Evolutionary conservation across 2,888 invertebrate genomes (phyloP).

Genomic region (Himalopsyche japonica): DNA sequence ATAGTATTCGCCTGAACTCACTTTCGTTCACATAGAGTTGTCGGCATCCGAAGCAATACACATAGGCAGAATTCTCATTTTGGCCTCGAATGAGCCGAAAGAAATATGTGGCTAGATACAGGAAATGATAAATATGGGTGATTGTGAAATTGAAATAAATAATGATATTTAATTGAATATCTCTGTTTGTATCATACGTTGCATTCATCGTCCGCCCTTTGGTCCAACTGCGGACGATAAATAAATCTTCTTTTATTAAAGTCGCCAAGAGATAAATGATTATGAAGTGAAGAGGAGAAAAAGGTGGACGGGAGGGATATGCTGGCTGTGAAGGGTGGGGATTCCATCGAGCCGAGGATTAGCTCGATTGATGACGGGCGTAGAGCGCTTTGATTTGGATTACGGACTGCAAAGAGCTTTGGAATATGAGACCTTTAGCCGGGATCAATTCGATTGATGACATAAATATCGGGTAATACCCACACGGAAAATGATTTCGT

Average conservation of each 20-base stretch:
- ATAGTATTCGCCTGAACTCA: too few species aligned
- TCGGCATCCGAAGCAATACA: too few species aligned
- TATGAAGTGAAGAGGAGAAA: constrained; percentile 49
- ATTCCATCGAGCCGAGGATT: not conserved
- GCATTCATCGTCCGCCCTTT: constrained; percentile 30
- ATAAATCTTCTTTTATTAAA: constrained; percentile 63
- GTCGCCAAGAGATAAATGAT: constrained; percentile 57
- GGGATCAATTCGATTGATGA: not conserved
- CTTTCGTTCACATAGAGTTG: too few species aligned
- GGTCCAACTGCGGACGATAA: constrained; percentile 52
- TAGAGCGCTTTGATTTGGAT: not conserved
- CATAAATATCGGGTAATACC: too few species aligned
- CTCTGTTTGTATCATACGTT: not conserved
- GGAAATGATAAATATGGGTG: too few species aligned
- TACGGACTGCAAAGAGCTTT: not conserved
- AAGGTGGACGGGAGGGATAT: constrained; percentile 7
- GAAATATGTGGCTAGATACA: too few species aligned
- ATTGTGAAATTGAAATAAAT: too few species aligned
- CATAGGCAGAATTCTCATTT: too few species aligned
- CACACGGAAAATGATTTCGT: too few species aligned
- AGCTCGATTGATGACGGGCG: not conserved
- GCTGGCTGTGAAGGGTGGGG: not conserved
- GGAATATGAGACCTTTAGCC: not conserved
- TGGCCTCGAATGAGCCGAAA: too few species aligned
- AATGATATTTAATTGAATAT: not conserved